phyloP scores from a whole-genome alignment of 53 echinoderm and acorn worm genomes.

The Pentamera pediparva region DNA sequence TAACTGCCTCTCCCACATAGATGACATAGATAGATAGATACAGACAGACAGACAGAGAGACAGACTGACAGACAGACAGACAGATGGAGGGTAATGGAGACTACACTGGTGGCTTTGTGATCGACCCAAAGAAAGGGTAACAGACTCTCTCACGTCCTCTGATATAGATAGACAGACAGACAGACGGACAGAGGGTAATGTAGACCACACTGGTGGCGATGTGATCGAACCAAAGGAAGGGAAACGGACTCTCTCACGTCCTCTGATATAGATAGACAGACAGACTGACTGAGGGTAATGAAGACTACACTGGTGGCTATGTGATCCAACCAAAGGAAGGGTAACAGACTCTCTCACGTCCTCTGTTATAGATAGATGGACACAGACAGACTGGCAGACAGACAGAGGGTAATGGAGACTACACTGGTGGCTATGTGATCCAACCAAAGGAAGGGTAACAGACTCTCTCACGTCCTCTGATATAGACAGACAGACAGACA shows the following conservation, averaged over 20 bases:
- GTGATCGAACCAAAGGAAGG: conserved; percentile 92
- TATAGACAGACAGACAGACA: too few species aligned
- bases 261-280: too few species aligned
- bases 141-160: too few species aligned
- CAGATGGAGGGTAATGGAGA: conserved; percentile 77
- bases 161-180: too few species aligned
- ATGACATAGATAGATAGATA: too few species aligned
- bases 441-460: conserved; percentile 82
- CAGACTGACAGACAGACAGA: too few species aligned
- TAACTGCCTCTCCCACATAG: conserved; percentile 30
- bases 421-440: conserved; percentile 77
- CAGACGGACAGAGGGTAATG: too few species aligned
- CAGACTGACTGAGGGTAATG: conserved; percentile 71
- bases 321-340: conserved; percentile 91
- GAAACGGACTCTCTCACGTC: conserved; percentile 40
- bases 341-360: conserved; percentile 42
- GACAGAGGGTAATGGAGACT: conserved; percentile 76
- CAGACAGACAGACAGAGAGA: too few species aligned
- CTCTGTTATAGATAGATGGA: too few species aligned
- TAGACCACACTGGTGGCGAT: conserved; percentile 82
- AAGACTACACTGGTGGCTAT: conserved; percentile 87
- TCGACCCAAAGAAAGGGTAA: conserved; percentile 92
- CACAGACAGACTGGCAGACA: too few species aligned
- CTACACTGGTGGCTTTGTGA: conserved; percentile 84
- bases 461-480: too few species aligned